phyloP scores from a whole-genome alignment of 2,113 vertebrate species.

The Coregonus clupeaformis region DNA sequence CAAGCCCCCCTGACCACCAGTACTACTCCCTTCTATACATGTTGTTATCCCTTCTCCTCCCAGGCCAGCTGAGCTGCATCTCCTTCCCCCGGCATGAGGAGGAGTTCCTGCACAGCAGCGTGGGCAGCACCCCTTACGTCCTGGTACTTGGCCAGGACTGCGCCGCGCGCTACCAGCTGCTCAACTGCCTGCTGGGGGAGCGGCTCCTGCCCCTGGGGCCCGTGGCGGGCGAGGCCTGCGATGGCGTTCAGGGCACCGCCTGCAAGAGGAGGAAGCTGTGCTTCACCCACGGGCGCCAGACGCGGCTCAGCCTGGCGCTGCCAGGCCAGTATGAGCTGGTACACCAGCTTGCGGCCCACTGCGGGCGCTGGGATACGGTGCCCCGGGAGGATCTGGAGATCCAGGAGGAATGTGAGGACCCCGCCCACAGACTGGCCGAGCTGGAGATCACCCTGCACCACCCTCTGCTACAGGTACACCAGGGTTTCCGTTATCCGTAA shows the following conservation, averaged over 20 bases:
- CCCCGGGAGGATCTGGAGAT: slow-evolving; percentile 91
- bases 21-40: too few species aligned
- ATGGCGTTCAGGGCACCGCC: slow-evolving; percentile 62
- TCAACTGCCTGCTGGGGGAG: slow-evolving; percentile 89
- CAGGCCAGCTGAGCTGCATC: slow-evolving; percentile 85
- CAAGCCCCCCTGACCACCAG: too few species aligned
- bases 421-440: slow-evolving; percentile 85
- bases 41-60: neutral
- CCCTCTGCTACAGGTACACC: slow-evolving; percentile 86
- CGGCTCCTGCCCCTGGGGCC: slow-evolving; percentile 80
- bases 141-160: slow-evolving; percentile 92
- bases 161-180: slow-evolving; percentile 82
- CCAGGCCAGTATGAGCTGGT: slow-evolving; percentile 94
- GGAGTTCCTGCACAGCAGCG: slow-evolving; percentile 84
- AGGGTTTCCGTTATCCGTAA: too few species aligned
- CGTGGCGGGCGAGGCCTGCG: slow-evolving; percentile 59
- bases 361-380: slow-evolving; percentile 91
- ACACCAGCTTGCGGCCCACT: slow-evolving; percentile 85
- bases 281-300: slow-evolving; percentile 86
- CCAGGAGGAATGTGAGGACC: slow-evolving; percentile 82
- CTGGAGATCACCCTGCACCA: slow-evolving; percentile 91
- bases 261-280: slow-evolving; percentile 87
- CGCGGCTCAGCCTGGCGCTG: slow-evolving; percentile 84
- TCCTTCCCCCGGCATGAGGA: slow-evolving; percentile 88
- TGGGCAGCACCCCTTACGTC: slow-evolving; percentile 84